Evolutionary conservation across 1,140 invertebrate genomes (phyloP), one percentile per base, ranked within the genome.

Genomic region (Calephelis nemesis): DNA sequence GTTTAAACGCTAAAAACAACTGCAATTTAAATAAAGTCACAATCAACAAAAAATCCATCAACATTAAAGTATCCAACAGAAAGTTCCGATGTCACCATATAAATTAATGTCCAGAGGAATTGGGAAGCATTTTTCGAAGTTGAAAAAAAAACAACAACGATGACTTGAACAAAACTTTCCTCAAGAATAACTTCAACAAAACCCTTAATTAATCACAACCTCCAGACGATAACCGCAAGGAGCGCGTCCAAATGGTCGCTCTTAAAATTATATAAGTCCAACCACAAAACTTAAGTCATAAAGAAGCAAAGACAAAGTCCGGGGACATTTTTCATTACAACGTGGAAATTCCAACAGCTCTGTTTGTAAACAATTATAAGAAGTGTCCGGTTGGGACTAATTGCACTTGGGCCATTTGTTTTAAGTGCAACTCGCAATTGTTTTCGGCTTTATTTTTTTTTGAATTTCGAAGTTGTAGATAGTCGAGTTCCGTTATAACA

Each of bases 181-280:
- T 45, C 8, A 7, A 45, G 42, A 45, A 9, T 58, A 66, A 42
- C 12, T 66, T 52, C 40, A 39, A 8, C 66, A 50, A 60, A 65
- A 62, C 15, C 7, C 15, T 63, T 63, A 75, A 79, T 80, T 80
- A 78, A 82, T 78, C 78, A 81, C 73, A 60, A 67, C 30, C 54
- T 70, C 50, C 19, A 76, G 76, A 78, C 73, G 74, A 83, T 83
- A 80, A 81, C 79, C 81, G 76, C 81, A 80, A 80, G 79, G 54
- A 47, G 72, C 75, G 74, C 74, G 71, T 69, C 63, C 70, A 79
- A 82, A 79, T 72, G 70, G 79, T 66, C 74, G 76, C 72, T 78
- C 74, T 82, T 79, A 84, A 82, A 84, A 84, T 82, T 79, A 81
- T 84, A 78, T 76, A 79, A 81, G 74, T 75, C 71, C 65, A 68